Evolutionary conservation across 2,113 vertebrate genomes (phyloP).

Genomic region (Falcunculus frontatus): DNA sequence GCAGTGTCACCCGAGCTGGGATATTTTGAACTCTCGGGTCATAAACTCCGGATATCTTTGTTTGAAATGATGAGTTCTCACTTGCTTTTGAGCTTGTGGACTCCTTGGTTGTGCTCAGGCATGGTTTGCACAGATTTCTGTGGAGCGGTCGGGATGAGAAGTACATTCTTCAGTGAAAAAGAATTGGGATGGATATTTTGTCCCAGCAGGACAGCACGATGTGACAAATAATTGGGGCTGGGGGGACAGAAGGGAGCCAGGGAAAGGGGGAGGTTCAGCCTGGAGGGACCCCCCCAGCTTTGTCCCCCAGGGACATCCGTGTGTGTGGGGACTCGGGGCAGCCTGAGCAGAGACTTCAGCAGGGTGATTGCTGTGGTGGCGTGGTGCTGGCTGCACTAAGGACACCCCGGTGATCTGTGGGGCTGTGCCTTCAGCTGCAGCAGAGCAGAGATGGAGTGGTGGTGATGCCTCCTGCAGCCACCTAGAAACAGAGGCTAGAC

Average conservation of each 20-base stretch:
- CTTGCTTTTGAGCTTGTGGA: neutral
- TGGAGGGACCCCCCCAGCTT: neutral
- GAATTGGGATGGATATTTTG: neutral
- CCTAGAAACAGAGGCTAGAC: too few relatives aligned
- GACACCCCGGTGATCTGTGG: neutral
- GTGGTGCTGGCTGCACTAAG: neutral
- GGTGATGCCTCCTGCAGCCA: too few relatives aligned
- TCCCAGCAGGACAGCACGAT: too few relatives aligned
- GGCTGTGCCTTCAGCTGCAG: too few relatives aligned
- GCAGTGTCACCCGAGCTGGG: neutral
- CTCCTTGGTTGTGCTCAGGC: neutral
- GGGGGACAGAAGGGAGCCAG: neutral
- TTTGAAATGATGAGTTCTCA: neutral
- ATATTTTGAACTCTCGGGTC: neutral
- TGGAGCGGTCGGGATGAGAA: neutral
- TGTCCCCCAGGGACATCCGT: neutral
- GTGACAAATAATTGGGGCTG: neutral
- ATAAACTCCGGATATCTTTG: neutral
- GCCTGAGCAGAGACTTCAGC: neutral
- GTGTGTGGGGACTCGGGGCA: neutral
- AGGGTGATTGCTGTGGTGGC: neutral
- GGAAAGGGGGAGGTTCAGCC: neutral
- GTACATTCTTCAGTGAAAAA: too few relatives aligned
- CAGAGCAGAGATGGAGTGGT: accelerated
- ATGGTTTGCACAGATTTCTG: neutral